phyloP scores from a whole-genome alignment of 2,888 invertebrate species.

The Mythimna ferrago region DNA sequence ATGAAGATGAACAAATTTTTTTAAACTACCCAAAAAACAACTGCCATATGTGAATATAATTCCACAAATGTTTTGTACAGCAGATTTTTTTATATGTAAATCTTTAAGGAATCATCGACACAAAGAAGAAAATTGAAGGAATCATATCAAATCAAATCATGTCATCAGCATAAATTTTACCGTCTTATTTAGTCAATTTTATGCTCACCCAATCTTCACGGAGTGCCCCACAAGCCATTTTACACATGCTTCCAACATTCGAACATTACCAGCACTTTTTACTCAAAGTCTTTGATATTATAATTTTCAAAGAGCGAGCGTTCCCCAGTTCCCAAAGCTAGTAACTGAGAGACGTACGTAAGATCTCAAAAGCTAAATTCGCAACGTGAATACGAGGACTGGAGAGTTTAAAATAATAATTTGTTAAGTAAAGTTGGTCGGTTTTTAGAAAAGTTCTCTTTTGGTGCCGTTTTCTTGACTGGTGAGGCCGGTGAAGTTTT shows the following conservation, averaged over 20 bases:
- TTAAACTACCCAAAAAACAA: no score
- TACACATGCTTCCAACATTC: conserved; percentile 33
- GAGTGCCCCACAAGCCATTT: neutral
- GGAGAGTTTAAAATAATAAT: conserved; percentile 61
- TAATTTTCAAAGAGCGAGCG: conserved; percentile 63
- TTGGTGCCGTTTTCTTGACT: conserved; percentile 9
- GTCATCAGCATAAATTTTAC: neutral
- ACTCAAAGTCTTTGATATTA: conserved; percentile 63
- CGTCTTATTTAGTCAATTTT: conserved; percentile 2
- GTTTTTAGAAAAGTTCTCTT: conserved; percentile 32
- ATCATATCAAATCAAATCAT: neutral
- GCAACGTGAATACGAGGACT: conserved; percentile 50
- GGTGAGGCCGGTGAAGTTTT: conserved; percentile 14
- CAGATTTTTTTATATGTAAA: no score
- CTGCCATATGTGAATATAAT: no score
- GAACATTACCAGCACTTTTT: conserved; percentile 43
- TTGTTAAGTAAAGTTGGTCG: conserved; percentile 44
- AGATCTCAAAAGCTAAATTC: conserved; percentile 56
- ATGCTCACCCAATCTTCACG: neutral
- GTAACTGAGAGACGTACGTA: conserved; percentile 46
- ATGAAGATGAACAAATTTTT: no score
- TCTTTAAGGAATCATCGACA: neutral
- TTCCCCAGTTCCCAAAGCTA: conserved; percentile 52
- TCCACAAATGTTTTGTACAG: no score
- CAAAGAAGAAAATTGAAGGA: neutral